phyloP scores from a whole-genome alignment of 2,797 vertebrate species.

The Spinus pinus region DNA sequence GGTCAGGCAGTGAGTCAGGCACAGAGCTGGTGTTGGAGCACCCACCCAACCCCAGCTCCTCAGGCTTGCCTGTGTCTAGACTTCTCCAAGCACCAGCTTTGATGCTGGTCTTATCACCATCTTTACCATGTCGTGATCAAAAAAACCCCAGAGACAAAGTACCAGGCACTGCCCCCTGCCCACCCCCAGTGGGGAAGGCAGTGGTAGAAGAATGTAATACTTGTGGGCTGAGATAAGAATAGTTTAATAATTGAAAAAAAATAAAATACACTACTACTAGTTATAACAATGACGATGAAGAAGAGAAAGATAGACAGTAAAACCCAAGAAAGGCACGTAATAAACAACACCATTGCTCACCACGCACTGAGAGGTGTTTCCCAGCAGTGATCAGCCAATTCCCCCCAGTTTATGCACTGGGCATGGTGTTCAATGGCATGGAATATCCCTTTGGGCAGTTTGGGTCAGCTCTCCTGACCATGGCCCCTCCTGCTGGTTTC shows the following conservation, averaged over 20 bases:
- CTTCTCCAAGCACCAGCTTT: neutral
- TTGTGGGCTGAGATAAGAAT: neutral
- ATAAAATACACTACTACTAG: neutral
- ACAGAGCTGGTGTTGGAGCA: rapidly evolving
- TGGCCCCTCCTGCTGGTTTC: neutral
- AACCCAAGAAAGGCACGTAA: neutral
- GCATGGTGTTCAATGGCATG: rapidly evolving
- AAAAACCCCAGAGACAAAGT: neutral
- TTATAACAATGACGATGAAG: neutral
- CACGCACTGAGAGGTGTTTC: neutral
- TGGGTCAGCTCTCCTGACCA: neutral
- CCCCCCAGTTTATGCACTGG: neutral
- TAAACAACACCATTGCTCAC: neutral
- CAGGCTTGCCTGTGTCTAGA: neutral
- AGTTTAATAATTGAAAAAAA: neutral
- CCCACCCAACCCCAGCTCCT: neutral
- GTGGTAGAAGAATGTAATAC: neutral
- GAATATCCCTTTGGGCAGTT: neutral
- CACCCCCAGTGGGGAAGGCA: neutral
- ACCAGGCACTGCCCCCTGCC: neutral
- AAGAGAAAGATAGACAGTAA: neutral
- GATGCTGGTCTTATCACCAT: neutral
- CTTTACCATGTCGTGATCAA: neutral
- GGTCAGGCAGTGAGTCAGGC: conserved; percentile 13
- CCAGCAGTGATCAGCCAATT: neutral